Evolutionary conservation across 2,888 invertebrate genomes (phyloP).

Genomic region (Urechis unicinctus): DNA sequence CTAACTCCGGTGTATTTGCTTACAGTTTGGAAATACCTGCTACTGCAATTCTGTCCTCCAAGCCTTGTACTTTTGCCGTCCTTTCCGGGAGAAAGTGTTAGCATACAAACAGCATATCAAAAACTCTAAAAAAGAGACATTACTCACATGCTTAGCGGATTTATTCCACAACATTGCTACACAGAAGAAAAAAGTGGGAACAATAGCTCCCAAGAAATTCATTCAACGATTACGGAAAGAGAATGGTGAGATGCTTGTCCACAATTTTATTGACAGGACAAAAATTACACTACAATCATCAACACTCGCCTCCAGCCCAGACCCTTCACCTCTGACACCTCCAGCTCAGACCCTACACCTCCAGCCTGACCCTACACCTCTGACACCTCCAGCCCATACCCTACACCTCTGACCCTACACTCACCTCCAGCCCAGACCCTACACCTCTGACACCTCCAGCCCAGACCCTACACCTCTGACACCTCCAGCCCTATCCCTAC

Average conservation of each 20-base stretch:
- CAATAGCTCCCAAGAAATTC: conserved; percentile 99
- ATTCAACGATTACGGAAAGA: conserved; percentile 96
- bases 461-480: too few relatives aligned
- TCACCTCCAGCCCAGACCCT: too few relatives aligned
- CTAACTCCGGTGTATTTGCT: conserved; percentile 3
- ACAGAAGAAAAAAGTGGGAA: conserved; percentile 99
- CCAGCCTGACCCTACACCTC: too few relatives aligned
- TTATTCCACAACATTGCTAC: conserved; percentile 98
- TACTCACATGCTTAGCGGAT: conserved; percentile 96
- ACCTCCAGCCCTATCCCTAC: too few relatives aligned
- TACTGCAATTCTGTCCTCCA: conserved; percentile 99
- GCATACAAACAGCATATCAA: conserved; percentile 73
- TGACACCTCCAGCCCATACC: too few relatives aligned
- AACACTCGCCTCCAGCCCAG: too few relatives aligned
- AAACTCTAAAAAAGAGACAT: conserved; percentile 74
- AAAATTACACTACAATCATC: too few relatives aligned
- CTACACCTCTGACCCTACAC: too few relatives aligned
- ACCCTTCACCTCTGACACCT: too few relatives aligned
- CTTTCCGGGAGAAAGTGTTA: conserved; percentile 95
- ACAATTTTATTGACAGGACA: too few relatives aligned
- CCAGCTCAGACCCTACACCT: too few relatives aligned
- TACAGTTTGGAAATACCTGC: conserved; percentile 94
- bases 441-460: too few relatives aligned
- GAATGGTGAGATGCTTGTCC: conserved; percentile 64
- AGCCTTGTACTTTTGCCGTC: conserved; percentile 98